phyloP scores from a whole-genome alignment of 1,140 invertebrate genomes.

The Cephus cinctus region DNA sequence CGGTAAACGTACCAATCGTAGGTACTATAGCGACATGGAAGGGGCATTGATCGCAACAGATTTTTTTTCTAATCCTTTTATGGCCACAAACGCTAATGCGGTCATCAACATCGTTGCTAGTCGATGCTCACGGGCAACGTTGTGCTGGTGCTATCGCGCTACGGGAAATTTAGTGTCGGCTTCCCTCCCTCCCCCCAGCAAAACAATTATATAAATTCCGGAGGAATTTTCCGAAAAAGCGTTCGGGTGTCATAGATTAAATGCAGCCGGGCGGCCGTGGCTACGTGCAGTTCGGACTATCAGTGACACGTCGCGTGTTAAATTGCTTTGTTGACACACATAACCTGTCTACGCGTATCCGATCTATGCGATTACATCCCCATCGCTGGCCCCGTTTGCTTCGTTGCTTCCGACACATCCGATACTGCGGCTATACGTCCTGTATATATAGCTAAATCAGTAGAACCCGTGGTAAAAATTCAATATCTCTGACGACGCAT shows the following conservation, averaged over 20 bases:
- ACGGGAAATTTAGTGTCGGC: conserved; percentile 47
- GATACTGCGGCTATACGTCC: too few relatives aligned
- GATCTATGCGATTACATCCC: conserved; percentile 30
- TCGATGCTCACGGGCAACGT: conserved; percentile 16
- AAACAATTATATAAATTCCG: conserved; percentile 57
- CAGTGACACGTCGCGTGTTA: conserved; percentile 47
- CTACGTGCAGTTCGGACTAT: conserved; percentile 35
- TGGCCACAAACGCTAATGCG: too few relatives aligned
- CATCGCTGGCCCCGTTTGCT: conserved; percentile 11
- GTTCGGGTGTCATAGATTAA: conserved; percentile 47
- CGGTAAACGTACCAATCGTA: too few relatives aligned
- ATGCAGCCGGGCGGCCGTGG: too few relatives aligned
- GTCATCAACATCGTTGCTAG: conserved; percentile 36
- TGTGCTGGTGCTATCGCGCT: conserved; percentile 32
- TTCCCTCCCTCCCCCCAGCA: too few relatives aligned
- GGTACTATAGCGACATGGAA: too few relatives aligned
- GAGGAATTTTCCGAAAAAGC: conserved; percentile 50
- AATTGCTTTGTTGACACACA: conserved; percentile 50
- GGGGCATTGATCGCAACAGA: too few relatives aligned
- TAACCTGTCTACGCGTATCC: conserved; percentile 44
- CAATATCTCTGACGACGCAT: too few relatives aligned
- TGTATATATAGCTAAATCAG: too few relatives aligned
- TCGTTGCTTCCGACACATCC: too few relatives aligned
- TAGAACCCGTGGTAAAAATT: too few relatives aligned
- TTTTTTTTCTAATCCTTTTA: too few relatives aligned